A percentile compares a stretch with the other conserved stretches of the same genome.
These are phyloP conservation scores for Spea hammondii DNA, from an alignment of 2,797 vertebrate genomes.

Conservation along the genomic window DNA sequence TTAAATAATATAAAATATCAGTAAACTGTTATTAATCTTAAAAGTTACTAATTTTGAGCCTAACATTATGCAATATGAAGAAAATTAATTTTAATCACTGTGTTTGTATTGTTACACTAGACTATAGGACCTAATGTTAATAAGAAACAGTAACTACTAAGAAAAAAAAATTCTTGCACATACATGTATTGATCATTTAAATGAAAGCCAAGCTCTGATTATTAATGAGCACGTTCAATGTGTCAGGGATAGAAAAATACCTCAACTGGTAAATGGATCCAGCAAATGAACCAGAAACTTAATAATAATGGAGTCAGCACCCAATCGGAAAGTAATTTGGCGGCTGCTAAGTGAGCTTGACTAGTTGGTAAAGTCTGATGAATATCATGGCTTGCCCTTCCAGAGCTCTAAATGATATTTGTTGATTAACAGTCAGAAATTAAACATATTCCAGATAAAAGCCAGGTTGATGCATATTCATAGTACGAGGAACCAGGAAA, in stretches of 20 bases:
- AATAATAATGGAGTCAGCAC: constrained; percentile 51
- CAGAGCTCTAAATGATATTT: constrained; percentile 32
- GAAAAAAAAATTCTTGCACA: constrained; percentile 37
- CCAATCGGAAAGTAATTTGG: constrained; percentile 44
- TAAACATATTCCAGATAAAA: constrained; percentile 30
- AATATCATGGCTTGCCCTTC: constrained; percentile 31
- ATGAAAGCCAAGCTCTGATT: constrained; percentile 45
- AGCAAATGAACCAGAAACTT: constrained; percentile 49
- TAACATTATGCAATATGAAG: not conserved
- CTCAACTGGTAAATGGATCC: constrained; percentile 51
- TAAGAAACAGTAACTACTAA: constrained; percentile 40
- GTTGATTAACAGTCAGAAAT: constrained; percentile 38
- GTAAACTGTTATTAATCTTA: too few relatives aligned
- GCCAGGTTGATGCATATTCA: too few relatives aligned
- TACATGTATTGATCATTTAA: constrained; percentile 47
- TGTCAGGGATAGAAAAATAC: constrained; percentile 49
- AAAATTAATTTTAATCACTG: not conserved
- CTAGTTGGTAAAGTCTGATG: constrained; percentile 41
- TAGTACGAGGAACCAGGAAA: too few relatives aligned
- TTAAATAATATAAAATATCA: too few relatives aligned
- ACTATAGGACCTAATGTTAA: constrained; percentile 26
- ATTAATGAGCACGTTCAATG: constrained; percentile 52
- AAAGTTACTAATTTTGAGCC: not conserved
- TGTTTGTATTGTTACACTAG: constrained; percentile 20
- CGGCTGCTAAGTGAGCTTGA: constrained; percentile 17